phyloP scores from a whole-genome alignment of 2,888 invertebrate species.

The Melinaea marsaeus region DNA sequence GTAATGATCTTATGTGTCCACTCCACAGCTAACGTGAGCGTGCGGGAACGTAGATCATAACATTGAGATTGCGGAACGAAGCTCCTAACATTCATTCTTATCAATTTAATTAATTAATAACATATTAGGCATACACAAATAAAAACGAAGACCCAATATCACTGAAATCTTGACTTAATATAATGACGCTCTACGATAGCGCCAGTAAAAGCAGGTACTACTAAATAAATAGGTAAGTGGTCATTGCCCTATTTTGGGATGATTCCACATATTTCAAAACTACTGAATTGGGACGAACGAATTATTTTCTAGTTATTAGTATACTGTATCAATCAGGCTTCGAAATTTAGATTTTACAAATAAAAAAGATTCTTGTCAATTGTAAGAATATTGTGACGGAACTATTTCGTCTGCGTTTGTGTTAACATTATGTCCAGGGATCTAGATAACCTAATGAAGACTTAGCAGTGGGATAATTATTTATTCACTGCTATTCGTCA shows the following conservation, averaged over 20 bases:
- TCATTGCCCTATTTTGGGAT: constrained; percentile 18
- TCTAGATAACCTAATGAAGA: neutral
- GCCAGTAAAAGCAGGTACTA: neutral
- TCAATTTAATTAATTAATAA: neutral
- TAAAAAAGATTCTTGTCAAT: no score
- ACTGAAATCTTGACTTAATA: neutral
- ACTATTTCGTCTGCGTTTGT: neutral
- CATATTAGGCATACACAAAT: neutral
- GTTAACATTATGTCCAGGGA: neutral
- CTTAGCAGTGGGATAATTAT: constrained; percentile 1
- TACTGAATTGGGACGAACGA: constrained; percentile 14
- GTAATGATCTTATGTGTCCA: constrained; percentile 17
- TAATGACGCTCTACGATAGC: neutral
- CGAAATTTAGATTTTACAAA: no score
- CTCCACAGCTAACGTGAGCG: constrained; percentile 20
- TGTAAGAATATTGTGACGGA: neutral
- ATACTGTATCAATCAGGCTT: no score
- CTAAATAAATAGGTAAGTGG: constrained; percentile 21
- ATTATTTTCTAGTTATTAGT: no score
- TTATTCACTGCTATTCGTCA: neutral
- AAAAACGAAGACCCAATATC: neutral
- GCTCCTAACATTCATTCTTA: neutral
- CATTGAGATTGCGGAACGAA: constrained; percentile 7
- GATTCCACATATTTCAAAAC: constrained; percentile 13
- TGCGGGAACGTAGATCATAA: neutral